Conservation (phyloP, 2,888 invertebrate genomes). For the Andrena flavipes region DNA sequence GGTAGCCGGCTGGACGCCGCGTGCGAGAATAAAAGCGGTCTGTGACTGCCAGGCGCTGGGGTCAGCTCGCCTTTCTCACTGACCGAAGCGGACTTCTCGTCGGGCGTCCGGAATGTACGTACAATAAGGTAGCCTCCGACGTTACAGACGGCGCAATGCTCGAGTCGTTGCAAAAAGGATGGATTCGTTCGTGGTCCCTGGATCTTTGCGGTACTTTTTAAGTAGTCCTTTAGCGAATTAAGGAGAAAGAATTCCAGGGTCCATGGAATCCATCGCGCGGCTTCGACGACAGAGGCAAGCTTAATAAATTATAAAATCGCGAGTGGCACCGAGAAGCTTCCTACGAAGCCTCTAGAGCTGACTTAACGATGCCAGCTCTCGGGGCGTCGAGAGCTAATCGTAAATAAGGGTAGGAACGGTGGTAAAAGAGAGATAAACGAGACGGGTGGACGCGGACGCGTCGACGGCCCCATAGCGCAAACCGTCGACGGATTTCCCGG, state of each 20-base stretch:
- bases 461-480: conserved; percentile 20
- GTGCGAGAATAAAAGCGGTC: conserved; percentile 15
- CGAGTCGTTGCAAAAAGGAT: neutral
- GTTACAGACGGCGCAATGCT: neutral
- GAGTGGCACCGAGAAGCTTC: neutral
- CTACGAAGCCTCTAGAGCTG: neutral
- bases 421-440: neutral
- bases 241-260: neutral
- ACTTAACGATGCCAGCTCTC: neutral
- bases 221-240: too few species aligned
- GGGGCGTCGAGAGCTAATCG: neutral
- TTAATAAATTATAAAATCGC: neutral
- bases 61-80: conserved; percentile 9
- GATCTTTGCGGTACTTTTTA: neutral
- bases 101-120: neutral
- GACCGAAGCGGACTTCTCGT: conserved; percentile 5
- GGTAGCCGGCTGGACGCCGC: conserved; percentile 25
- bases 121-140: neutral
- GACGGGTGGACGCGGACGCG: neutral
- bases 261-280: neutral
- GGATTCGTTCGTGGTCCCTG: neutral
- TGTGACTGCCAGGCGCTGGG: neutral
- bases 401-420: conserved; percentile 4
- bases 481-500: conserved; percentile 17
- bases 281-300: neutral